Percentiles rank a stretch among this genome's conserved stretches.
Conservation (phyloP, 2,113 vertebrate genomes). For the Aspidoscelis tigris region DNA sequence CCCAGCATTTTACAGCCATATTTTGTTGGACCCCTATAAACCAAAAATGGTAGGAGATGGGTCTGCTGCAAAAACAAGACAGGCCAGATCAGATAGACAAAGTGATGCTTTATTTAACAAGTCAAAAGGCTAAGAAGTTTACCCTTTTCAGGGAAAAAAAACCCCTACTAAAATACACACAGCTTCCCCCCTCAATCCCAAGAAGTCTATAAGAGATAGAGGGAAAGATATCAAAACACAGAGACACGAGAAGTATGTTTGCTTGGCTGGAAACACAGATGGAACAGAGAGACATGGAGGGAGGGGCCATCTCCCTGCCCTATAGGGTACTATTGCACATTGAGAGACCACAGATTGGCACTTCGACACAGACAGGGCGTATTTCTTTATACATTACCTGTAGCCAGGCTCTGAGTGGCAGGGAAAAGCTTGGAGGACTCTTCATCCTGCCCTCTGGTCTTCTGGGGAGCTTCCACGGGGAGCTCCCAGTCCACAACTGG, state of each 20-base stretch:
- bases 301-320: conserved; percentile 9
- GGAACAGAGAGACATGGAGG: conserved; percentile 27
- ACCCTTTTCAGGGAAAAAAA: conserved; percentile 15
- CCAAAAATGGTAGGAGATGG: background rate
- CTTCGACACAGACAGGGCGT: conserved; percentile 14
- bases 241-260: conserved; percentile 8
- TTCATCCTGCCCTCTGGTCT: conserved; percentile 39
- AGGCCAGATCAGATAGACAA: conserved; percentile 42
- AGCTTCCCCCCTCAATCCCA: background rate
- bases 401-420: conserved; percentile 74
- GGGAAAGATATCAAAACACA: conserved; percentile 26
- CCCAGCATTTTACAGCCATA: background rate
- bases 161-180: conserved; percentile 32
- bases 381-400: conserved; percentile 83
- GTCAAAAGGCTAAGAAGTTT: conserved; percentile 37
- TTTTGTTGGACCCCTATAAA: background rate
- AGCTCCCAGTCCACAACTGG: conserved; percentile 48
- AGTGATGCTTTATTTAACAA: conserved; percentile 43
- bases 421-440: conserved; percentile 52
- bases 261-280: conserved; percentile 18
- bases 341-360: conserved; percentile 27
- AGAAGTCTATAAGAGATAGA: conserved; percentile 18
- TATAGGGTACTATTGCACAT: conserved; percentile 37
- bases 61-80: conserved; percentile 42
- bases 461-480: conserved; percentile 17